Base-by-base conservation (phyloP, 2,797 vertebrate species). In the Momotus momota region DNA sequence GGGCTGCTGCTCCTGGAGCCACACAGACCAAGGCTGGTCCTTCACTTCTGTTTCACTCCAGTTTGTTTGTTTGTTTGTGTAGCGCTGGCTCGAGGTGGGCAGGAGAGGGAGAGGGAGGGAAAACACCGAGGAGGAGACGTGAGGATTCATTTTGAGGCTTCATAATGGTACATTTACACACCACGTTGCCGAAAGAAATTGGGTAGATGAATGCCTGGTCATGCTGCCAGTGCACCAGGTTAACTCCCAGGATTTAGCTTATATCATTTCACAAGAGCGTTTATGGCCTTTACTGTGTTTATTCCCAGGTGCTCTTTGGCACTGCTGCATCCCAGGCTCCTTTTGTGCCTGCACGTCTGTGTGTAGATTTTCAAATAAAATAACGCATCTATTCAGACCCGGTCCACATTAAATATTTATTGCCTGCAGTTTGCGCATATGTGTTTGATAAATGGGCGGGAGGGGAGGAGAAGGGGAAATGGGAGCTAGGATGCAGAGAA, bases 141-240 rank as follows among this genome's bases (percentile, higher is more conserved):
- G 98, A 96, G 5, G 97, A 97, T 98, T 97, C 98, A 98, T 98
- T 97, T 94, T 81, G 95, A 96, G 92, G 94, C 94, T 97, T 98
- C 98, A 98, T 98, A 96, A 98, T 89, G 94, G 96, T 21, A 48
- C 97, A 95, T 98, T 97, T 97, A 97, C 97, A 95, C 97, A 97
- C 96, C 43, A 51, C 86, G 81, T 97, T 95, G 97, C 96, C 96
- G 55, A 66, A 90, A 92, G 97, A 98, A 98, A 98, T 98, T 97
- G 97, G 96, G 96, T 86, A 78, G 96, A 97, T 97, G 94, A 97
- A 98, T 98, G 98, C 98, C 97, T 97, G 98, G 97, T 98, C 98
- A 98, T 98, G 98, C 98, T 90, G 97, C 80, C 75, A 9, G 98
- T 97, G 96, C 97, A 77, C 74, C 33, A 13, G 98, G 98, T 98